Evolutionary conservation across 2,888 invertebrate genomes (phyloP), one percentile per base, ranked within the genome.

Genomic region (Eledone cirrhosa): DNA sequence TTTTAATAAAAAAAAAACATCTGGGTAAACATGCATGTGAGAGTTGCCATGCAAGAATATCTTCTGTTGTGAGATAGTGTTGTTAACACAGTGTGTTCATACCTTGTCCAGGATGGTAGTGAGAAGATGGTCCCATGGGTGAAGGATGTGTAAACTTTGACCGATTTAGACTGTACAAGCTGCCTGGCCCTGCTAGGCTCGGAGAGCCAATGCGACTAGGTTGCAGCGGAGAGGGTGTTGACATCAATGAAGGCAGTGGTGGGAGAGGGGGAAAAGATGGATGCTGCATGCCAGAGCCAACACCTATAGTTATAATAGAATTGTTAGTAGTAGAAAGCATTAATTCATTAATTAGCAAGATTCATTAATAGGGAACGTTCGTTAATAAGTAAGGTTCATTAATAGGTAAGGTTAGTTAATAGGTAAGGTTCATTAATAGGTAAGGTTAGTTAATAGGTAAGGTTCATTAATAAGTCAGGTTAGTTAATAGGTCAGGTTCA

Each of bases 51-150:
- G 27, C 63, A n/a, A 53, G n/a, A n/a, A 22, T 63, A 63, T 63
- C 22, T 11, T 63, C 14, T 63, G 63, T 63, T 19, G 63, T 63
- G 27, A 69, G 29, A 33, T 33, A 69, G 29, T 33, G 72, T n/a
- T 29, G 16, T 76, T 48, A 76, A 27, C 76, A 76, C 76, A 76
- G 47, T 47, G 76, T 76, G 47, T 76, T 76, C 76, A 76, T 76
- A 76, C 76, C 76, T 76, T 48, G 48, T 11, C 19, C 29, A 24
- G 76, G 41, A 22, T 47, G 76, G 27, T 76, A 76, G 24, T 76
- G 48, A 24, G 47, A 48, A 11, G 48, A n/a, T 16, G 63, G 14
- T 47, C 48, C 76, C 22, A 48, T 76, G 14, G 29, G 41, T 47
- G 29, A 48, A 48, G 76, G 76, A 29, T 47, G 24, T 11, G 76